Evolutionary conservation across 2,797 vertebrate species (phyloP).

Genomic region (Poecile montanus): DNA sequence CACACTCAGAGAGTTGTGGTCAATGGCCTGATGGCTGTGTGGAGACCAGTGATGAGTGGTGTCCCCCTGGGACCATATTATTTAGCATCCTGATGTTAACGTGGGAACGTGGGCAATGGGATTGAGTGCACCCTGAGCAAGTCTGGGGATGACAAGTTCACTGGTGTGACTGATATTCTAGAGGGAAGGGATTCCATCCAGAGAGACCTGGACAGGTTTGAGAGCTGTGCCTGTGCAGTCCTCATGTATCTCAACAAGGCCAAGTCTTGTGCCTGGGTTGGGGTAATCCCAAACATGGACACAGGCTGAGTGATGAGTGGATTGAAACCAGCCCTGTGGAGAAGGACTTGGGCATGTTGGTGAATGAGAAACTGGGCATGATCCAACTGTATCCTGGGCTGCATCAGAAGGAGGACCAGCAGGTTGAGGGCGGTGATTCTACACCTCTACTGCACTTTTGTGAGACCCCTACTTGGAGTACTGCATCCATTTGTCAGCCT

Average conservation of each 20-base stretch:
- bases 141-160: background rate
- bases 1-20: fast-evolving
- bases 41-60: background rate
- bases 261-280: background rate
- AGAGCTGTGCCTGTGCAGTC: background rate
- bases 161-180: background rate
- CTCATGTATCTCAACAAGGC: background rate
- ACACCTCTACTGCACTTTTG: background rate
- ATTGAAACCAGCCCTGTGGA: background rate
- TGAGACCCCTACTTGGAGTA: background rate
- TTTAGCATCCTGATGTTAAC: background rate
- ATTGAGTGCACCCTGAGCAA: background rate
- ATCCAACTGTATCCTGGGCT: background rate
- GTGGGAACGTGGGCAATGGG: fast-evolving
- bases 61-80: background rate
- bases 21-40: background rate
- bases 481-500: background rate
- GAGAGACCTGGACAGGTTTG: background rate
- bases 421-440: background rate
- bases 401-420: background rate
- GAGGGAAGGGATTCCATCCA: background rate
- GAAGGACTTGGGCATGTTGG: background rate
- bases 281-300: background rate
- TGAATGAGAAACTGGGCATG: background rate
- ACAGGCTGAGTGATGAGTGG: background rate